Percentiles rank a stretch among this genome's conserved stretches.
phyloP scores from a whole-genome alignment of 2,797 vertebrate species.

The Pelochelys cantorii region DNA sequence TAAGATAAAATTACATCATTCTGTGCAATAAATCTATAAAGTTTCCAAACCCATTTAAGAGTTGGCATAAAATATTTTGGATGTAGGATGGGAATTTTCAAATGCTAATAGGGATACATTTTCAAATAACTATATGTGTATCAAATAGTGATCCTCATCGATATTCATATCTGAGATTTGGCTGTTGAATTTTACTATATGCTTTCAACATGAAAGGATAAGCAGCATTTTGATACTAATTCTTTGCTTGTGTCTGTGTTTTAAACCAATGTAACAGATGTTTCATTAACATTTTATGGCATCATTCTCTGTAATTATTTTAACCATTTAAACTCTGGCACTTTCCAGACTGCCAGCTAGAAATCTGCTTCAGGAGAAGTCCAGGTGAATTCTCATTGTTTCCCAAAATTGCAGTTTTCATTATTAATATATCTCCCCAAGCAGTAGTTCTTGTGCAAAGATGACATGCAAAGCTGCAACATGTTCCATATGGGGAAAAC shows the following conservation, averaged over 20 bases:
- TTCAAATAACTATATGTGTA: neutral
- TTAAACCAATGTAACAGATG: neutral
- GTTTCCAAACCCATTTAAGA: neutral
- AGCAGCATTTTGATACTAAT: fast-evolving
- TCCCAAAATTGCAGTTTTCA: neutral
- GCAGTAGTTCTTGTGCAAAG: neutral
- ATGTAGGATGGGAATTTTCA: neutral
- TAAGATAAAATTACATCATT: neutral
- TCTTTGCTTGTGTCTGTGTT: neutral
- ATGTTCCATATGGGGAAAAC: neutral
- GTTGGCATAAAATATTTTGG: neutral
- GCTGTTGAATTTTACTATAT: neutral
- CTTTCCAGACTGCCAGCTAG: neutral
- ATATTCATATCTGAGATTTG: neutral
- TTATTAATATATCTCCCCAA: neutral
- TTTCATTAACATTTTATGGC: conserved; percentile 4
- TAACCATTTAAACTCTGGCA: neutral
- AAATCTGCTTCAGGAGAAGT: neutral
- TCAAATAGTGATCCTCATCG: neutral
- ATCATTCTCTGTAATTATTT: neutral
- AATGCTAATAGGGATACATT: neutral
- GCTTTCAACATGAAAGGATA: neutral
- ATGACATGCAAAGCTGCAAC: neutral
- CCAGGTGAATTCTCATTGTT: fast-evolving
- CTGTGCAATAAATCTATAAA: neutral